Evolutionary conservation across 2,888 invertebrate genomes (phyloP).

Genomic region (Tanypteryx hageni): DNA sequence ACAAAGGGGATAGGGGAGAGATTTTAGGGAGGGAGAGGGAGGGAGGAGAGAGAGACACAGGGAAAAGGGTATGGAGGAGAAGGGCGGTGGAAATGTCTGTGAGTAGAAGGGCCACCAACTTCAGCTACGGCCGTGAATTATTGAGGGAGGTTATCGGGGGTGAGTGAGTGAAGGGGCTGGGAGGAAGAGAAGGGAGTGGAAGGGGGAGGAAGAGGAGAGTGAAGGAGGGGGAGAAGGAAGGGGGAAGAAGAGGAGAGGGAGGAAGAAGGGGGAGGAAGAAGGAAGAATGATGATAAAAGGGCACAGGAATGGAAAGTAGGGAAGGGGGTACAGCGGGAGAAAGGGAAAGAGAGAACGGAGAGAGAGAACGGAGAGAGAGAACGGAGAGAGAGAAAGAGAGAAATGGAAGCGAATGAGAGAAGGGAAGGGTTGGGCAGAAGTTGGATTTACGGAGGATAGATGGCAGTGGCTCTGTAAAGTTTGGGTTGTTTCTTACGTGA

Average conservation of each 20-base stretch:
- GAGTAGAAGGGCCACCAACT: too few relatives aligned
- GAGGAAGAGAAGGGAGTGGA: neutral
- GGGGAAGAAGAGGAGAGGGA: neutral
- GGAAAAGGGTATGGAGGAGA: neutral
- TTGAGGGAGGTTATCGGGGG: neutral
- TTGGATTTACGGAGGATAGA: too few relatives aligned
- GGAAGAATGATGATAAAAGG: neutral
- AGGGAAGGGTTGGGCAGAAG: too few relatives aligned
- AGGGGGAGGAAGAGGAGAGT: neutral
- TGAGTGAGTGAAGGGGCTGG: neutral
- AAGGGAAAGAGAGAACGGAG: too few relatives aligned
- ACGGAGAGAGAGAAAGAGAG: too few relatives aligned
- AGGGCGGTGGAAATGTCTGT: too few relatives aligned
- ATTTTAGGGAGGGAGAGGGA: neutral
- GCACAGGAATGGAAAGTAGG: neutral
- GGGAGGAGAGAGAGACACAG: neutral
- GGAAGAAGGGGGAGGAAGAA: neutral
- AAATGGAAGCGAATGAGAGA: too few relatives aligned
- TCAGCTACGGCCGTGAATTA: too few relatives aligned
- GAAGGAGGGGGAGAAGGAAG: neutral
- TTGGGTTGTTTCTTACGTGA: too few relatives aligned
- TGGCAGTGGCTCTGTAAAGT: too few relatives aligned
- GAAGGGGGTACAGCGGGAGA: too few relatives aligned
- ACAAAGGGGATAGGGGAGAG: neutral
- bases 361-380: too few relatives aligned